These are phyloP conservation scores for Siderastrea siderea DNA, from an alignment of 92 coral and sea anemone species.

Conservation along the genomic window DNA sequence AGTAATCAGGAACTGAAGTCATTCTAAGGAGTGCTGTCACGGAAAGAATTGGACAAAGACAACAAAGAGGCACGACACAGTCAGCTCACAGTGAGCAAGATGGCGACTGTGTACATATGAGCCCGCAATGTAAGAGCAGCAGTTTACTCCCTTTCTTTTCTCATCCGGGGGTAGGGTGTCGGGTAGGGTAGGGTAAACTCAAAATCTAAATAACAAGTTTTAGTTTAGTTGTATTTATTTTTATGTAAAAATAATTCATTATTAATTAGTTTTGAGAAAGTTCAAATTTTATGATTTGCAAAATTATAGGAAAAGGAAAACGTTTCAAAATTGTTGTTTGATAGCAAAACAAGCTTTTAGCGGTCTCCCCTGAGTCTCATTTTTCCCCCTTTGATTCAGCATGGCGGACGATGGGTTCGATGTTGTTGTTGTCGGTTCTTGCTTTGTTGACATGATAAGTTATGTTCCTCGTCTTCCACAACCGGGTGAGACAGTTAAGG, in stretches of 20 bases:
- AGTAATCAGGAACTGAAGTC: not conserved
- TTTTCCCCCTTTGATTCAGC: not conserved
- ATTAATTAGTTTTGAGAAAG: too few species aligned
- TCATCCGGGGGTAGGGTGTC: not conserved
- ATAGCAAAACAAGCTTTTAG: not conserved
- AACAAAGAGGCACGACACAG: too few species aligned
- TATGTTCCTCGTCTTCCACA: constrained; percentile 83
- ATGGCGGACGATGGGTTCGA: constrained; percentile 42
- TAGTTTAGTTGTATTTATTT: too few species aligned
- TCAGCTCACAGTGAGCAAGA: too few species aligned
- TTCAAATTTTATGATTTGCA: too few species aligned
- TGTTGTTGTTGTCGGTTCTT: constrained; percentile 91
- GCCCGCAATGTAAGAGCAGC: constrained; percentile 25
- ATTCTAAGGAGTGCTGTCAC: not conserved
- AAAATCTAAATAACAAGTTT: too few species aligned
- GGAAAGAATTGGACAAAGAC: constrained; percentile 28
- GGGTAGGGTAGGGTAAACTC: too few species aligned
- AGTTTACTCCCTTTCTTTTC: not conserved
- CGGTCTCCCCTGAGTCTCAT: too few species aligned
- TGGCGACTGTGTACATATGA: constrained; percentile 40
- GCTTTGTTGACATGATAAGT: constrained; percentile 91
- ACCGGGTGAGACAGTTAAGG: constrained; percentile 86
- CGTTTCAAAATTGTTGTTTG: not conserved
- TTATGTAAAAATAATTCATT: too few species aligned
- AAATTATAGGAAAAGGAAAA: not conserved